A percentile compares a stretch with the other conserved stretches of the same genome.
Evolutionary conservation across 2,113 vertebrate species (phyloP).

Genomic region (Antigone vipio): DNA sequence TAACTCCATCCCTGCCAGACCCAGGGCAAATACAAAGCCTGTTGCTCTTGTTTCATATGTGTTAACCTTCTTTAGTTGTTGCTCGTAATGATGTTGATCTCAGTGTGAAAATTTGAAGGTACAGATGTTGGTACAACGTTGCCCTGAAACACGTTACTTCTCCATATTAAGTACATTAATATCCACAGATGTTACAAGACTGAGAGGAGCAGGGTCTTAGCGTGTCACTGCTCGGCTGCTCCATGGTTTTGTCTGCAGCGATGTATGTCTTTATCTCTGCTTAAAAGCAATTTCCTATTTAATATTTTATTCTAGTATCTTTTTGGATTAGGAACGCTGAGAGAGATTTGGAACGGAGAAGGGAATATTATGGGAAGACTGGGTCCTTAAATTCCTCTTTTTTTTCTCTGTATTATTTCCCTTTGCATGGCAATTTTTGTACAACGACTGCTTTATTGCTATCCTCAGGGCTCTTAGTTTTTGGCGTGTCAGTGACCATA

Average conservation of each 20-base stretch:
- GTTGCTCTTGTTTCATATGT: not conserved
- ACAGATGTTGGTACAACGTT: not conserved
- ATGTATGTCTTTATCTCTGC: not conserved
- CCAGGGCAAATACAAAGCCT: not conserved
- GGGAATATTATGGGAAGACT: not conserved
- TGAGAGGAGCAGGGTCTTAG: not conserved
- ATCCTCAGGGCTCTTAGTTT: not conserved
- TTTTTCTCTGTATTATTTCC: not conserved
- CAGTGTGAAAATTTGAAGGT: not conserved
- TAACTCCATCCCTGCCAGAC: not conserved
- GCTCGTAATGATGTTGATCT: not conserved
- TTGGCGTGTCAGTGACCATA: rapidly evolving
- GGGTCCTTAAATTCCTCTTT: not conserved
- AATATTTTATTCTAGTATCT: not conserved
- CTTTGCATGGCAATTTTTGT: not conserved
- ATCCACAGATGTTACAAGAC: not conserved
- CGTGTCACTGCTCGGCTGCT: not conserved
- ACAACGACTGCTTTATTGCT: not conserved
- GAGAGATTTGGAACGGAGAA: not conserved
- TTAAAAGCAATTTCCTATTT: not conserved
- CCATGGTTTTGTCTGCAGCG: not conserved
- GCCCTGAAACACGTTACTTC: not conserved
- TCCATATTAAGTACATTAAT: rapidly evolving
- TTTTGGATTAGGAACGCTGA: not conserved
- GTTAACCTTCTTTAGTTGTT: not conserved